Evolutionary conservation across 2,113 vertebrate genomes (phyloP), one percentile per base, ranked within the genome.

Genomic region (Platichthys stellatus): DNA sequence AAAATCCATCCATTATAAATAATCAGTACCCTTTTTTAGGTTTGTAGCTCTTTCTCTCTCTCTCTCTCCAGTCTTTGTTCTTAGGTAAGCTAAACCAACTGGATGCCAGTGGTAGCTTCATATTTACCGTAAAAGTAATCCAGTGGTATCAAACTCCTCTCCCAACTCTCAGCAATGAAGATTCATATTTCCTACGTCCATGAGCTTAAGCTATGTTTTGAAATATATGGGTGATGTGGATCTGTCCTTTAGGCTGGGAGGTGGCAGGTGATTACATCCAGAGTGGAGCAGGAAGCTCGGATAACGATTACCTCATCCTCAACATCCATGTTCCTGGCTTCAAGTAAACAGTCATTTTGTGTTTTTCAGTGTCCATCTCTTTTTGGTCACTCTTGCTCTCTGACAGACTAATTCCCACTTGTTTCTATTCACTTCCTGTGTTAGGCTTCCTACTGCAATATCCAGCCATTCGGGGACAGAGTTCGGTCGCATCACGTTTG

Each of bases 291-390:
- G 98, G 98, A 63, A 96, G 96, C 74, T 97, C 98, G 0, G 98
- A 99, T 88, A 98, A 99, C 69, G 98, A 99, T 87, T 99, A 98
- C 85, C 96, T 99, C 76, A 98, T 99, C 74, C 92, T 99, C 86
- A 99, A 96, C 78, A 93, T 99, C 66, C 95, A 96, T n/a, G 90
- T 98, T 43, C 96, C 97, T 0, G 97, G 97, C 85, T 99, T 99
- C 92, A 98, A 96, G 98, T 99, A 92, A 95, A 96, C 58, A 78
- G 0, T 69, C 7, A 3, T 21, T 13, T 26, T 43, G 53, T 57
- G 7, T 74, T 38, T 57, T 54, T 57, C 23, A 58, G 14, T 69
- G 17, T 72, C 43, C 3, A 7, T 62, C 57, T 3, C 5, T 49
- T 5, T 5, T 24, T 69, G 5, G 0, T 14, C 35, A 2, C 23